Percentiles rank a stretch among this genome's conserved stretches.
These are phyloP conservation scores for Syngnathus rostellatus DNA, from an alignment of 2,797 vertebrate species.

Conservation along the genomic window DNA sequence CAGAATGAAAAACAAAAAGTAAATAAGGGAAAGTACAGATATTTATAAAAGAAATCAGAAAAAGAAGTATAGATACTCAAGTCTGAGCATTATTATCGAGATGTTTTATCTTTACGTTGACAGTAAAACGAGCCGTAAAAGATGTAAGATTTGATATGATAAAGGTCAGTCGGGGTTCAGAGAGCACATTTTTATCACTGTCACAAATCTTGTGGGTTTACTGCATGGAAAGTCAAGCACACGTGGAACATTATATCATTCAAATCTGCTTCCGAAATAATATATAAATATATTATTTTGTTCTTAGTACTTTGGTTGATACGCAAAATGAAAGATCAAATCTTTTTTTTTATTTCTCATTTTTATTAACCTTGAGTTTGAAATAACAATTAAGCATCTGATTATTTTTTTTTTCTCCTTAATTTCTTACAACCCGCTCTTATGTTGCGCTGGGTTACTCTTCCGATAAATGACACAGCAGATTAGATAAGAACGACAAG, in stretches of 20 bases:
- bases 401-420: too few species aligned
- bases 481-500: constrained; percentile 1
- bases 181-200: background rate
- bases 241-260: background rate
- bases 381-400: background rate
- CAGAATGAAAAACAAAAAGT: background rate
- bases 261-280: too few species aligned
- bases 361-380: background rate
- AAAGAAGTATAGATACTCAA: too few species aligned
- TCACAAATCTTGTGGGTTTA: background rate
- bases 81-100: background rate
- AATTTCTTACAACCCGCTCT: background rate
- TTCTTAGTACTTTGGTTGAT: too few species aligned
- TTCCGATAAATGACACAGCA: background rate
- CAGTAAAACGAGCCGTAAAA: background rate
- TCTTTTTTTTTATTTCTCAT: too few species aligned
- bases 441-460: background rate
- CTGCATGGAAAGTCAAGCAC: background rate
- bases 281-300: too few species aligned
- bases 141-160: background rate
- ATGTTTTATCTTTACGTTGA: background rate
- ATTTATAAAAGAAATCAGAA: too few species aligned
- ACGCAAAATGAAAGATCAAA: too few species aligned
- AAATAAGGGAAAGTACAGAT: too few species aligned
- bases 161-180: background rate